Evolutionary conservation across 2,797 vertebrate species (phyloP).

Genomic region (Melopsittacus undulatus): DNA sequence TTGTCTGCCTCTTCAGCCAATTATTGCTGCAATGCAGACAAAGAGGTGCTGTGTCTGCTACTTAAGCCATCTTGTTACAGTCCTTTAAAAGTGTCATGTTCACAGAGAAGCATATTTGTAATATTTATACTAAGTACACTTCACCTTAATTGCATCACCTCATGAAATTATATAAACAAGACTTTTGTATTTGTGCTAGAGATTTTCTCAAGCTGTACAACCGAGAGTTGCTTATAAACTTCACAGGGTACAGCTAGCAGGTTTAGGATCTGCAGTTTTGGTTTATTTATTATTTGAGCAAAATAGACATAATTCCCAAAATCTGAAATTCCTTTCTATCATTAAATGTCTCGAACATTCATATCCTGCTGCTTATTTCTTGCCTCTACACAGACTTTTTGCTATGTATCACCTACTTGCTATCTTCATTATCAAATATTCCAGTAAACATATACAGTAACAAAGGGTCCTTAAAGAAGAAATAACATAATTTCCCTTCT

Average conservation of each 20-base stretch:
- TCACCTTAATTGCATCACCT: slow-evolving; percentile 68
- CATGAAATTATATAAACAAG: slow-evolving; percentile 53
- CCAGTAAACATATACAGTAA: neutral
- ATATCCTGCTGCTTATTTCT: neutral
- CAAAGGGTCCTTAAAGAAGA: neutral
- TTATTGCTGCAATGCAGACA: slow-evolving; percentile 59
- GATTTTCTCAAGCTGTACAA: slow-evolving; percentile 26
- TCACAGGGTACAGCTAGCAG: neutral
- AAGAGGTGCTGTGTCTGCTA: slow-evolving; percentile 57
- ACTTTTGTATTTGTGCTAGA: slow-evolving; percentile 36
- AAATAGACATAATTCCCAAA: neutral
- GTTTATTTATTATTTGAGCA: neutral
- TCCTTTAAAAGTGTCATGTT: slow-evolving; percentile 56
- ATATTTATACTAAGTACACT: slow-evolving; percentile 67
- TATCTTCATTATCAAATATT: neutral
- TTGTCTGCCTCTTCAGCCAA: slow-evolving; percentile 63
- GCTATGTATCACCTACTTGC: fast-evolving
- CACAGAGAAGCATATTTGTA: slow-evolving; percentile 53
- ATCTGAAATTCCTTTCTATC: neutral
- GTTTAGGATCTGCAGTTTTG: neutral
- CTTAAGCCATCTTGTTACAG: slow-evolving; percentile 56
- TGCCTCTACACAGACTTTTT: neutral
- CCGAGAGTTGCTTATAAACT: neutral
- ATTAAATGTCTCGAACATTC: neutral
- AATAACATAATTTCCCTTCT: neutral